Conservation (phyloP, 2,113 vertebrate species). For the Ia io region DNA sequence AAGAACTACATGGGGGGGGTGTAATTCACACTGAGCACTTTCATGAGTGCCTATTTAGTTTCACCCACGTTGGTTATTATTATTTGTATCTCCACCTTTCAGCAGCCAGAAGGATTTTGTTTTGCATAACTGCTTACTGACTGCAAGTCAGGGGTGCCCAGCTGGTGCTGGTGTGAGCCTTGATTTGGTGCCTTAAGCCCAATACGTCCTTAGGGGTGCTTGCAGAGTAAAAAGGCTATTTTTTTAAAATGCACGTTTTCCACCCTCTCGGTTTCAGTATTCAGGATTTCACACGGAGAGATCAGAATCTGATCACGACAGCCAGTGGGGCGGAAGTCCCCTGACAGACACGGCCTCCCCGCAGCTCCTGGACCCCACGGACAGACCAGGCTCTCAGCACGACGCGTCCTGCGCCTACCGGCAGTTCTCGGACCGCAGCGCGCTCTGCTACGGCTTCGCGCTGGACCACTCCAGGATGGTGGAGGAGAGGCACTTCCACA, state of each 20-base stretch:
- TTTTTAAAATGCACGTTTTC: not conserved
- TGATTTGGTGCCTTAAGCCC: not conserved
- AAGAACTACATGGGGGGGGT: not conserved
- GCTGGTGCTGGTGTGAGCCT: not conserved
- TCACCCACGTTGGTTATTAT: not conserved
- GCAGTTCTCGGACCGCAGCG: conserved; percentile 86
- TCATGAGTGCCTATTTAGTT: not conserved
- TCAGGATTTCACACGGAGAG: conserved; percentile 93
- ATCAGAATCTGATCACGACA: conserved; percentile 95
- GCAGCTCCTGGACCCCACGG: conserved; percentile 89
- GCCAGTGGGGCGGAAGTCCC: conserved; percentile 95
- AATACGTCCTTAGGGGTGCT: not conserved
- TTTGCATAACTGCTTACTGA: not conserved
- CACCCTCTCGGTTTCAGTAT: conserved; percentile 86
- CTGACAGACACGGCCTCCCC: conserved; percentile 92
- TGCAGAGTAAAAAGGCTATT: not conserved
- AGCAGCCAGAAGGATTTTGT: not conserved
- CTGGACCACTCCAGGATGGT: conserved; percentile 87
- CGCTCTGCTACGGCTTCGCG: conserved; percentile 89
- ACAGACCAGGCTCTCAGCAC: conserved; percentile 84
- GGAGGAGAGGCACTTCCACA: conserved; percentile 87
- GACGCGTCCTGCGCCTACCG: conserved; percentile 92
- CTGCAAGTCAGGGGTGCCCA: not conserved
- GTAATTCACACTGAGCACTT: not conserved
- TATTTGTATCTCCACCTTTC: not conserved